Conservation (phyloP, 2,797 vertebrate species). For the Propithecus deckenii region DNA sequence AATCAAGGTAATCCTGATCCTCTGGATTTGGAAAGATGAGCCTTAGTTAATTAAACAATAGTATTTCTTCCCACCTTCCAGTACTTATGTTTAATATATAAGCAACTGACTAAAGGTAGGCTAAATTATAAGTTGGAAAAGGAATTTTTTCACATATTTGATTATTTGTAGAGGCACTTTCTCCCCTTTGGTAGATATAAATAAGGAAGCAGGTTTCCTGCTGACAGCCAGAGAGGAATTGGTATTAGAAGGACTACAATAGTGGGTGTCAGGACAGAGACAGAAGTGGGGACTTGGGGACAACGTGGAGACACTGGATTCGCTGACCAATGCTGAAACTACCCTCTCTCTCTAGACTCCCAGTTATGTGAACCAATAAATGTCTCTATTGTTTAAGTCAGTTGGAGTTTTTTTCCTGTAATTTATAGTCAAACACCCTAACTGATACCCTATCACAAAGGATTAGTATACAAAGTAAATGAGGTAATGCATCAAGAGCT, state of each 20-base stretch:
- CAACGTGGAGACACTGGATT: neutral
- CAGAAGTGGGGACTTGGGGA: neutral
- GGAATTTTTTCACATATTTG: neutral
- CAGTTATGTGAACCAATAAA: neutral
- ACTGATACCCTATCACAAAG: neutral
- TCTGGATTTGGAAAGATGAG: neutral
- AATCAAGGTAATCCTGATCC: neutral
- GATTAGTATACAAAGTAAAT: slow-evolving; percentile 15
- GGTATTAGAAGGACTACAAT: neutral
- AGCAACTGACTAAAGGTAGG: neutral
- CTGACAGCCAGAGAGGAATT: neutral
- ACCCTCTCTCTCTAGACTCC: neutral
- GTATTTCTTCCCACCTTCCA: neutral
- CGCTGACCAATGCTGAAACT: neutral
- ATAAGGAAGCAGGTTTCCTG: neutral
- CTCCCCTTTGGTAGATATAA: neutral
- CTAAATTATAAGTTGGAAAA: neutral
- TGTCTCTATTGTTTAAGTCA: neutral
- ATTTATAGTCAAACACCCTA: slow-evolving; percentile 8
- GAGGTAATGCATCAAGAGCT: neutral
- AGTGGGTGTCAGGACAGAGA: neutral
- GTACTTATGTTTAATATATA: neutral
- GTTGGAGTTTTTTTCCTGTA: neutral
- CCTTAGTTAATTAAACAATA: neutral
- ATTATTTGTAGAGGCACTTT: neutral